Base-by-base conservation (phyloP, 2,113 vertebrate species). In the Anthoscopus minutus region DNA sequence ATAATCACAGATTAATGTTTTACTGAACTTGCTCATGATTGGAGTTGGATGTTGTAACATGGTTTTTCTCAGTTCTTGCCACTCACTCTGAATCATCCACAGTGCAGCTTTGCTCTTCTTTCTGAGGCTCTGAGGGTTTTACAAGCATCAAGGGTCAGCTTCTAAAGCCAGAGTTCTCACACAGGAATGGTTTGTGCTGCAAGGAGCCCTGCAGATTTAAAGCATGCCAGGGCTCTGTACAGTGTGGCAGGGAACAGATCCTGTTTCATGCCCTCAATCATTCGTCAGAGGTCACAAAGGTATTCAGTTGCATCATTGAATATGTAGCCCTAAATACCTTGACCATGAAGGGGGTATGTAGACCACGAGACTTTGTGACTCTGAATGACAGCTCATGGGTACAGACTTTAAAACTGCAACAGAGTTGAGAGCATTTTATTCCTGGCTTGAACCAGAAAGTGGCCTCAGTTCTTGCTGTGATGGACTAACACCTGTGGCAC, bases 271-370 rank as follows among this genome's bases (percentile, higher is more conserved):
- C 40, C 65, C 92, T 83, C 64, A 64, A 7, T 84, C 92, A 71
- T 85, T 95, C 50, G 72, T 90, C 93, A 95, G 96, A 92, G 88
- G 65, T 92, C 88, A 37, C 31, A 4, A 47, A 93, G 90, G 72
- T 88, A 97, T 93, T 94, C 86, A 45, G 88, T 96, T 96, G 92
- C 94, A 96, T 96, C 92, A 95, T 5, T 93, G 64, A 62, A 35
- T 89, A 73, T 47, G 94, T 89, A 95, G 90, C 84, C 84, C 91
- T 40, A 96, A 95, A 94, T 96, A 66, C 76, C 67, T 96, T 95
- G 93, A 96, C 95, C 92, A 91, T 96, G 93, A 95, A 95, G 90
- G 82, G 94, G 92, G 82, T 56, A 67, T 60, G 72, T 86, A 78
- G 88, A 95, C 80, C 73, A 77, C 24, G 79, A 66, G 87, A 84